Evolutionary conservation across 2,113 vertebrate species (phyloP), one percentile per base, ranked within the genome.

Genomic region (Brachyhypopomus occidentalis): DNA sequence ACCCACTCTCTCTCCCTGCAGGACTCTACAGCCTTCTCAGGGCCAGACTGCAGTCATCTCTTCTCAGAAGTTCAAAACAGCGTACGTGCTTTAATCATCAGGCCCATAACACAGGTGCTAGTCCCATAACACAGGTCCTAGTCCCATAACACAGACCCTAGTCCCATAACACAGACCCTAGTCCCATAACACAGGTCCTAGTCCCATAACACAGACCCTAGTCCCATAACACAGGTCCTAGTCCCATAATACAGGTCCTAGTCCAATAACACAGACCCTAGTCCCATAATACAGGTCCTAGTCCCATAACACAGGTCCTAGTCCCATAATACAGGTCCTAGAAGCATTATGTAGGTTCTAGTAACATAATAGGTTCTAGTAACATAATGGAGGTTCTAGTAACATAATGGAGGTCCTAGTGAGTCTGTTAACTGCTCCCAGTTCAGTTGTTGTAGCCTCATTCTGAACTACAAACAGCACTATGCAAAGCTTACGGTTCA

Each of bases 21-120:
- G 96, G 80, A 87, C 96, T 75, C 92, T 94, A 88, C 96, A 95
- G 82, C 91, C 94, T 88, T 96, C 90, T 77, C 96, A 96, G 91
- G 94, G 95, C 85, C 96, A 96, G 88, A 98, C 96, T 83, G 91
- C 96, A 17, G 92, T 94, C 0, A 74, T 91, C 73, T 86, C 93
- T 1, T 92, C 94, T 72, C 93, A 95, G 30, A 91, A 97, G 56
- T 95, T 92, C 88, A 94, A 95, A 84, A 96, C 96, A 91, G 95
- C 95, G 96, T 97, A 92, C 96, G 94, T 77, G 76, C 22, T 67
- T 67, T 16, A 36, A 1, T 19, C 11, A 19, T n/a, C 27, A 36
- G 27, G 36, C 27, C 17, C 30, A 34, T 34, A 27, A 2, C 30
- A 14, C 64, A 67, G 27, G 4, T 19, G 16, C 6, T 36, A 36